These are phyloP conservation scores for Psilanteris sp. DNA, from an alignment of 1,140 invertebrate species.

Conservation along the genomic window DNA sequence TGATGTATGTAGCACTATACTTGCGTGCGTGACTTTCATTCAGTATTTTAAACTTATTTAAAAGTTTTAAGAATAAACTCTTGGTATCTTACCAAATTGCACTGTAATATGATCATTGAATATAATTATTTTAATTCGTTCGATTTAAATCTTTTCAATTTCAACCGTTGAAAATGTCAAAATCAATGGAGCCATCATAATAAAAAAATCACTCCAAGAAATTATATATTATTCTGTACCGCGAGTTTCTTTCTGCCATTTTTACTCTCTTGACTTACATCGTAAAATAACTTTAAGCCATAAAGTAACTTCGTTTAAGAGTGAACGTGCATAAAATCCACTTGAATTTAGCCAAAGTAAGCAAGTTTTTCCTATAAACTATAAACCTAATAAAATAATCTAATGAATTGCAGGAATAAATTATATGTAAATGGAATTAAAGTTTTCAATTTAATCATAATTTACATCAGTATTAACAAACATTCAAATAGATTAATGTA, in stretches of 20 bases:
- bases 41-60: conserved; percentile 21
- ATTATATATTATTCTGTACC: conserved; percentile 14
- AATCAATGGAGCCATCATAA: not conserved
- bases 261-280: conserved; percentile 19
- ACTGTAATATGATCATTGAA: not conserved
- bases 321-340: conserved; percentile 36
- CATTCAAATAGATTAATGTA: too few species aligned
- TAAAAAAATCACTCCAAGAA: conserved; percentile 13
- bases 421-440: too few species aligned
- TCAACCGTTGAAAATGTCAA: not conserved
- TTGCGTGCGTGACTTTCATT: conserved; percentile 34
- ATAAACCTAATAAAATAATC: too few species aligned
- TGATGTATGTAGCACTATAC: conserved; percentile 29
- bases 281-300: conserved; percentile 49
- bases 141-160: conserved; percentile 3
- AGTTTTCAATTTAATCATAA: too few species aligned
- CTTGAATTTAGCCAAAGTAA: conserved; percentile 7
- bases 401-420: too few species aligned
- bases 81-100: conserved; percentile 9
- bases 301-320: conserved; percentile 37
- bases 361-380: too few species aligned
- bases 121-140: conserved; percentile 13
- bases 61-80: conserved; percentile 28
- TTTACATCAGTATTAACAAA: too few species aligned
- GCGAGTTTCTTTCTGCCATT: conserved; percentile 11